Conservation (phyloP, 1,140 invertebrate species). For the Danaus melanippus region DNA sequence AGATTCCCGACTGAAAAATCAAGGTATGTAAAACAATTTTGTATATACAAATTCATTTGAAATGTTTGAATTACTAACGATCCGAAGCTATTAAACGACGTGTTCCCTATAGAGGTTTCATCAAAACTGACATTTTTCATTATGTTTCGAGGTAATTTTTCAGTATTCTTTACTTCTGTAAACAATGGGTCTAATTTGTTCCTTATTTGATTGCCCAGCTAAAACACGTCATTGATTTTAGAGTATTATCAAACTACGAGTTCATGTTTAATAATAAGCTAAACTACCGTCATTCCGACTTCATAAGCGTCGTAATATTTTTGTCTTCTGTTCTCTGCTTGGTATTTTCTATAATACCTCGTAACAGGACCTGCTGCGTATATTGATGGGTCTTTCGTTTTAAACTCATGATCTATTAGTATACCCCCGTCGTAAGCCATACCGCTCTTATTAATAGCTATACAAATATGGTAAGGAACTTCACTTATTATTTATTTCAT, state of each 20-base stretch:
- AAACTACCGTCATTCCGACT: constrained; percentile 68
- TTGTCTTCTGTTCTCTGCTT: constrained; percentile 65
- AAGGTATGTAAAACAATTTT: constrained; percentile 2
- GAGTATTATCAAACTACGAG: constrained; percentile 2
- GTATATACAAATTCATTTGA: background rate
- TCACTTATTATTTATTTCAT: no score
- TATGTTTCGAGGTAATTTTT: constrained; percentile 7
- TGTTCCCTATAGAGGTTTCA: constrained; percentile 3
- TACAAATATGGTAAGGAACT: constrained; percentile 4
- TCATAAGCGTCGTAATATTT: constrained; percentile 73
- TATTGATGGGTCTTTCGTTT: constrained; percentile 79
- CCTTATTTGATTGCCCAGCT: constrained; percentile 48
- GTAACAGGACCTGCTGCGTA: constrained; percentile 82
- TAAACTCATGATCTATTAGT: constrained; percentile 78
- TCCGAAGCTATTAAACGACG: constrained; percentile 7
- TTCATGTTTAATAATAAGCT: background rate
- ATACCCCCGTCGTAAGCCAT: constrained; percentile 78
- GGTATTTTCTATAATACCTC: constrained; percentile 73
- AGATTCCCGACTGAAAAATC: constrained; percentile 5
- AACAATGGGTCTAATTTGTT: constrained; percentile 50
- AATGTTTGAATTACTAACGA: background rate
- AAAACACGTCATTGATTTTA: constrained; percentile 8
- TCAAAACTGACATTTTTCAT: constrained; percentile 6
- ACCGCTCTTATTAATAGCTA: constrained; percentile 77
- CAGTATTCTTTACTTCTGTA: constrained; percentile 13